Percentiles rank a stretch among this genome's conserved stretches.
Evolutionary conservation across 2,888 invertebrate species (phyloP).

Genomic region (Cerastis rubricosa): DNA sequence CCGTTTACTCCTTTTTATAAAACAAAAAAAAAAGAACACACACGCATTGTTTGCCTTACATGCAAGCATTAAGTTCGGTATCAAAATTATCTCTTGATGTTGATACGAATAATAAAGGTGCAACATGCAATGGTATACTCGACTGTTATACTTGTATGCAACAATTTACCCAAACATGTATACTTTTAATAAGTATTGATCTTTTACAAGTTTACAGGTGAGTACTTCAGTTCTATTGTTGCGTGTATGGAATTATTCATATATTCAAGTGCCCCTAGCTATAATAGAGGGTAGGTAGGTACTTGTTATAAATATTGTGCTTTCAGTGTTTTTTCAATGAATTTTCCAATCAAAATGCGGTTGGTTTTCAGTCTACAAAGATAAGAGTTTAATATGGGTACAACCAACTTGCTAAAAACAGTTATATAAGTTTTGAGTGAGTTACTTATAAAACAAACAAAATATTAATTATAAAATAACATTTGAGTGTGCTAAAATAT

Average conservation of each 20-base stretch:
- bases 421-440: neutral
- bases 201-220: neutral
- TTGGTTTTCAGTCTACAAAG: neutral
- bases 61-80: conserved; percentile 6
- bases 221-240: conserved; percentile 1
- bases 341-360: neutral
- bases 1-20: neutral
- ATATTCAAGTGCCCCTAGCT: neutral
- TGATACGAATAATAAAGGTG: conserved; percentile 17
- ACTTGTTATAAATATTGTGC: neutral
- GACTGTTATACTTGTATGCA: conserved; percentile 9
- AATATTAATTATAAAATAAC: neutral
- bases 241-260: neutral
- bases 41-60: neutral
- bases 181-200: neutral
- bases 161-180: neutral
- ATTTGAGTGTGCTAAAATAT: neutral
- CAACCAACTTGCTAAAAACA: neutral
- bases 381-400: neutral
- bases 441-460: neutral
- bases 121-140: conserved; percentile 30
- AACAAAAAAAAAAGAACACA: neutral
- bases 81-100: conserved; percentile 13
- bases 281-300: no score
- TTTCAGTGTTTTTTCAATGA: neutral